Conservation (phyloP, 2,888 invertebrate genomes). For the Zele albiditarsus region DNA sequence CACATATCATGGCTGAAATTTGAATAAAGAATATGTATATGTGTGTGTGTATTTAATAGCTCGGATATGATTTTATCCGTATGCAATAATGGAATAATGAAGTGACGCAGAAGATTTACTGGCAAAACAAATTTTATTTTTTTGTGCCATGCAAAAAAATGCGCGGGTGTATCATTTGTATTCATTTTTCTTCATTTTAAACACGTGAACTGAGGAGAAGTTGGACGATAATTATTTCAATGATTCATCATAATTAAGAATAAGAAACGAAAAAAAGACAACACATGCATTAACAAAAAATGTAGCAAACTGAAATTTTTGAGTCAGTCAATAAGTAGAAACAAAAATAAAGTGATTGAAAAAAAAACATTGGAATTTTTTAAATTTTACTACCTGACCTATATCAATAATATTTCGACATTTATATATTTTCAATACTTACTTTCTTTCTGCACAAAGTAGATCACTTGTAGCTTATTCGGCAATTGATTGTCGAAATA, state of each 20-base stretch:
- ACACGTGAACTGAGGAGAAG: background rate
- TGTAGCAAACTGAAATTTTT: conserved; percentile 69
- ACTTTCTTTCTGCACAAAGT: background rate
- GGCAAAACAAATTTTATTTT: conserved; percentile 56
- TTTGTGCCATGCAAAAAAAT: conserved; percentile 43
- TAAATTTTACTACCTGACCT: no score
- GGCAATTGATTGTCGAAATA: background rate
- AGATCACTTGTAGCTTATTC: background rate
- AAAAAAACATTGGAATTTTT: conserved; percentile 45
- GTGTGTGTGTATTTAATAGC: conserved; percentile 7
- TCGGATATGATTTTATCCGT: conserved; percentile 5
- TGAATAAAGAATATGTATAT: conserved; percentile 22
- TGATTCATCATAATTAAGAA: conserved; percentile 35
- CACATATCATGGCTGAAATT: conserved; percentile 10
- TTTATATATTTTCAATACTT: background rate
- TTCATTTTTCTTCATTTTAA: background rate
- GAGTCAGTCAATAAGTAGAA: conserved; percentile 69
- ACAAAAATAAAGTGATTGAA: conserved; percentile 64
- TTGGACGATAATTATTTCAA: background rate
- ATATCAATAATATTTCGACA: no score
- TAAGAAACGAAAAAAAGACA: conserved; percentile 40
- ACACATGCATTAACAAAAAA: conserved; percentile 63
- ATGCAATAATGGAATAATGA: conserved; percentile 36
- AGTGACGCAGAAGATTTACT: conserved; percentile 5
- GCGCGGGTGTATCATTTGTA: background rate